Percentiles rank a stretch among this genome's conserved stretches.
phyloP scores from a whole-genome alignment of 2,888 invertebrate species.

The Hirtodrosophila confusa region DNA sequence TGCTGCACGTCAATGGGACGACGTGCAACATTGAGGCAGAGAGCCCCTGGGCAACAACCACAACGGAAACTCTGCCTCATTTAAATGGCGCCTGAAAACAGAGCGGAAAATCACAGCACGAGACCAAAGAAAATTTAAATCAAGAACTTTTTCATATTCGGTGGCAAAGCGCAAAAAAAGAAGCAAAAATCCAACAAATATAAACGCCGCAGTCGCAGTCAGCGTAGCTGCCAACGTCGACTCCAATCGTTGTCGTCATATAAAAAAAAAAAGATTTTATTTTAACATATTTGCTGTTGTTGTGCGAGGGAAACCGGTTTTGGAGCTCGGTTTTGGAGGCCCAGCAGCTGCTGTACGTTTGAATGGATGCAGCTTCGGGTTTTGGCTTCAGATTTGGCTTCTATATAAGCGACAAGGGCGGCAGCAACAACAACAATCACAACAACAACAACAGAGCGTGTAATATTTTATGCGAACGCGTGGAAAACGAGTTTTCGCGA shows the following conservation, averaged over 20 bases:
- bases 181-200: slow-evolving; percentile 33
- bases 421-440: slow-evolving; percentile 36
- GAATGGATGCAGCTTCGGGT: slow-evolving; percentile 55
- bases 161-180: slow-evolving; percentile 11
- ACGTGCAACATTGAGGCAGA: slow-evolving; percentile 19
- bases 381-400: slow-evolving; percentile 55
- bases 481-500: slow-evolving; percentile 77
- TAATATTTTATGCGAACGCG: slow-evolving; percentile 63
- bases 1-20: slow-evolving; percentile 37
- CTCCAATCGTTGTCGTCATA: slow-evolving; percentile 40
- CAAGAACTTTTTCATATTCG: slow-evolving; percentile 6
- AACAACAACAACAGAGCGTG: slow-evolving; percentile 37
- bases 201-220: slow-evolving; percentile 19
- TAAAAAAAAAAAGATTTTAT: slow-evolving; percentile 8
- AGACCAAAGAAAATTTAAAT: slow-evolving; percentile 32
- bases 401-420: slow-evolving; percentile 56
- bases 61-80: slow-evolving; percentile 57
- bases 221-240: slow-evolving; percentile 13
- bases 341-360: slow-evolving; percentile 36
- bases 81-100: slow-evolving; percentile 52
- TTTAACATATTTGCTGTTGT: slow-evolving; percentile 27
- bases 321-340: slow-evolving; percentile 30
- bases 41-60: slow-evolving; percentile 38
- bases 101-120: slow-evolving; percentile 36
- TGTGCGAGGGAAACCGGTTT: slow-evolving; percentile 60